These are phyloP conservation scores for human (Homo sapiens) DNA, from an alignment of 2,113 vertebrate species.

Conservation along the genomic window GRCh38 chr1:42571501-42572000, in stretches of 20 bases:
- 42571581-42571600: not conserved
- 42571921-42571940: not conserved
- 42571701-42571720: no score
- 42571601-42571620: not conserved
- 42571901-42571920: not conserved
- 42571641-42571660: not conserved
- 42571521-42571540: not conserved
- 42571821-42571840: not conserved
- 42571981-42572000: not conserved
- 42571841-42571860: not conserved
- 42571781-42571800: not conserved
- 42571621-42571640: not conserved
- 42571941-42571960: slow-evolving; percentile 28
- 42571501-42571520: not conserved
- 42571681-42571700: not conserved
- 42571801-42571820: not conserved
- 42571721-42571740: not conserved
- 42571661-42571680: not conserved
- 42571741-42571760: not conserved
- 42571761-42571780: not conserved
- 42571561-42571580: slow-evolving; percentile 29
- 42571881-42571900: not conserved
- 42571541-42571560: slow-evolving; percentile 24
- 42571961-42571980: slow-evolving; percentile 70
- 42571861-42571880: not conserved